Evolutionary conservation across 2,888 invertebrate genomes (phyloP), one percentile per base, ranked within the genome.

Genomic region (Leptopilina myrica): DNA sequence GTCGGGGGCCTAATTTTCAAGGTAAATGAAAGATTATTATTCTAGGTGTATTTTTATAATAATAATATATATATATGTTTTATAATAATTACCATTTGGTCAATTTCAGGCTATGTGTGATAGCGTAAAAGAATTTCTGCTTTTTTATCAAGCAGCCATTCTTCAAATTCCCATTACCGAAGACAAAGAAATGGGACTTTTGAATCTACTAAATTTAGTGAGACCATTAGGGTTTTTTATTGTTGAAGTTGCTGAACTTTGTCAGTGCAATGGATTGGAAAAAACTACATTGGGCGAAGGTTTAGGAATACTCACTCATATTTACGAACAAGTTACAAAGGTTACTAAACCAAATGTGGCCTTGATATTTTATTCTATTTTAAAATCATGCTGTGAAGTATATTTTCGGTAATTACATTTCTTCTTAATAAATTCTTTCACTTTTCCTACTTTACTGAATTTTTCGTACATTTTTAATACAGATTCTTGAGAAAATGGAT

Each of bases 401-500:
- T 94, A 94, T 86, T 94, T 94, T 89, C 93, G 93, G 94, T 94
- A 88, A 90, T 92, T 89, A 77, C 69, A 43, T 20, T 26, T 20
- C 62, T 5, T 11, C 56, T 66, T 1, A 20, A 20, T 20, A 20
- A 20, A 20, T n/a, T 40, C n/a, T 14, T 5, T n/a, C 15, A 14
- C 4, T 65, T 12, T 65, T 40, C 7, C 43, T n/a, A n/a, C 0
- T 65, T 40, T 6, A 40, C 6, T 43, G 14, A 66, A 40, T 66
- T 40, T 33, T 40, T 43, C 14, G 7, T 66, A 64, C 4, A 64
- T 20, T 87, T 49, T 3, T 49, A 11, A 11, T 92, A 81, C 87
- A 94, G 95, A 80, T 95, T 96, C 88, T 93, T 98, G 56, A 95
- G 96, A 88, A 94, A 95, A 80, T 98, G 98, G 95, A 94, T 98